phyloP scores from a whole-genome alignment of 2,888 invertebrate genomes.

The Lydus trimaculatus region DNA sequence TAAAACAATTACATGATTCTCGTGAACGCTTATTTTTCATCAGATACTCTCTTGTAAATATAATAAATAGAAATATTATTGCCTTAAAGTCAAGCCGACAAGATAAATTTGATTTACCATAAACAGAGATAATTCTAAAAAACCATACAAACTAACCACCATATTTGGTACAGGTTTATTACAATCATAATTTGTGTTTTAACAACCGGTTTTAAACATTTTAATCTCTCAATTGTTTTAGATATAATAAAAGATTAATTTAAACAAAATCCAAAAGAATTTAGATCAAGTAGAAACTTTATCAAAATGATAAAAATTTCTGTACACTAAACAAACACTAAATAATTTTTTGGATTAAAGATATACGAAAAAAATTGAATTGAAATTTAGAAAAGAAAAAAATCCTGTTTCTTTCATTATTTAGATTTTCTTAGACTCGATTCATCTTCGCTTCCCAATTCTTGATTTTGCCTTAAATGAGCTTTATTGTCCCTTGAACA shows the following conservation, averaged over 20 bases:
- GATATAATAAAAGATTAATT: neutral
- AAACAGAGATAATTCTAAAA: neutral
- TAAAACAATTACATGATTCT: too few relatives aligned
- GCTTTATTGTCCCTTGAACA: too few relatives aligned
- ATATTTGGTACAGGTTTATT: neutral
- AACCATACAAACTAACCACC: neutral
- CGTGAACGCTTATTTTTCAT: too few relatives aligned
- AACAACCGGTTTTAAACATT: neutral
- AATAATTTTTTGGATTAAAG: too few relatives aligned
- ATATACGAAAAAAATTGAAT: too few relatives aligned
- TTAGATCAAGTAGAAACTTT: neutral
- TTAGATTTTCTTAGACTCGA: neutral
- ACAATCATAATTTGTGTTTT: neutral
- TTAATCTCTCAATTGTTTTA: neutral
- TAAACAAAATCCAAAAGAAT: neutral
- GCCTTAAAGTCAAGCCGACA: neutral
- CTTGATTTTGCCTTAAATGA: too few relatives aligned
- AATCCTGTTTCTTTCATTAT: neutral
- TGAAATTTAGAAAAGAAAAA: neutral
- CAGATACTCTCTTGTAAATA: too few relatives aligned
- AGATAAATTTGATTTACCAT: neutral
- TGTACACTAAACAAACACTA: too few relatives aligned
- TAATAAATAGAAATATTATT: too few relatives aligned
- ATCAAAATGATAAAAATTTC: neutral
- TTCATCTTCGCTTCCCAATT: too few relatives aligned